Evolutionary conservation across 92 coral and sea anemone genomes (phyloP), one percentile per base, ranked within the genome.

Genomic region (Epizoanthus illoricatus): DNA sequence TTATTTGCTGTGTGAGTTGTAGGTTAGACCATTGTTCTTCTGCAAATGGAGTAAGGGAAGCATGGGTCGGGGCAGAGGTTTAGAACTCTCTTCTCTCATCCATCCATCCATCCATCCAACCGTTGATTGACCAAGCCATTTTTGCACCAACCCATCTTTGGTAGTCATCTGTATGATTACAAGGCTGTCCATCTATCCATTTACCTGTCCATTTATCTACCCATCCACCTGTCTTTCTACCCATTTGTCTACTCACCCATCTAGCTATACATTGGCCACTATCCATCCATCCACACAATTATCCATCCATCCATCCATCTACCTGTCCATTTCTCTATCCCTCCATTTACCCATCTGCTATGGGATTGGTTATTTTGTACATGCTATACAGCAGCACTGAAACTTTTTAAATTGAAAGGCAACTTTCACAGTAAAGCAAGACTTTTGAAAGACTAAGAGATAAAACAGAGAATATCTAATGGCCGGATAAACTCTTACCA

Each of bases 1-100:
- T 63, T 78, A 62, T 66, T 78, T 78, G 17, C 72, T 78, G 71
- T 78, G 60, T 78, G 82, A 78, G 45, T 78, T 78, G 59, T 78
- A 78, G 58, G 20, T 19, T 64, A 71, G 76, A 71, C 76, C 76
- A 71, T 47, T 43, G 59, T 19, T 71, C 60, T 71, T 71, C 76
- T 71, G 76, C 73, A 49, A 47, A 71, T 47, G 76, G 76, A 71
- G 52, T 43, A 12, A 43, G 60, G 76, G 60, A 68, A 68, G 73
- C 5, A 15, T 36, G n/a, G 16, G 4, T 5, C 9, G n/a, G 69
- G 9, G 5, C 71, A 33, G 16, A 15, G 24, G 13, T 8, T 64
- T 64, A 13, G 10, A 4, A 13, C 11, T 11, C 18, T 43, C 24
- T 39, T 70, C 2, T 41, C 9, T 1, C 57, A 9, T n/a, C n/a